Evolutionary conservation across 2,113 vertebrate species (phyloP), one percentile per base, ranked within the genome.

Genomic region (Vireo altiloquus): DNA sequence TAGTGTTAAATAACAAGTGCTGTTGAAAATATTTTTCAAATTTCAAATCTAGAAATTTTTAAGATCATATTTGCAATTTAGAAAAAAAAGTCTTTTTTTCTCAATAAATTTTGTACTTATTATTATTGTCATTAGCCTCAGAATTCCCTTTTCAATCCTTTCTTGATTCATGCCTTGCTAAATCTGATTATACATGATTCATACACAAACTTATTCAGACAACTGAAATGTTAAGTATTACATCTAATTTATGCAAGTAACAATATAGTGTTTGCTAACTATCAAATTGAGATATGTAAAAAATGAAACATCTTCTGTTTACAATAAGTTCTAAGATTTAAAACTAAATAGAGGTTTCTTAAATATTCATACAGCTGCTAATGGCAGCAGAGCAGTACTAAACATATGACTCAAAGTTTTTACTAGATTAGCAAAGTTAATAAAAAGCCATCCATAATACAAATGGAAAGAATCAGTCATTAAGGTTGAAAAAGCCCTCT

Each of bases 21-120:
- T 63, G 3, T n/a, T 64, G 27, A 87, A 87, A 74, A 1, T 37
- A 27, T 61, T 61, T 63, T 80, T 76, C 22, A 33, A 4, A 59
- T 78, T 89, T 82, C 11, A 82, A 35, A 44, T 39, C 4, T 14
- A 68, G 6, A 60, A 11, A 4, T 22, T 68, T 90, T 81, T 52
- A 50, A 54, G 33, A 27, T 27, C 6, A 21, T 52, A 1, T 39
- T 47, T 84, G 4, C 3, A 66, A 66, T 52, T 37, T 2, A 16
- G 20, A 35, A 76, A 40, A 46, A 39, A 81, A n/a, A 6, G 0
- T 5, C 1, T 1, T 22, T 40, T 46, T 25, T 10, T 4, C 3
- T 6, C 23, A 59, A 7, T 21, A 59, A 79, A 40, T 15, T 9
- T 2, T 35, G 19, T 49, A 15, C 2, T 63, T 71, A 39, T 9